phyloP scores from a whole-genome alignment of 2,797 vertebrate genomes.

The Spatula clypeata region DNA sequence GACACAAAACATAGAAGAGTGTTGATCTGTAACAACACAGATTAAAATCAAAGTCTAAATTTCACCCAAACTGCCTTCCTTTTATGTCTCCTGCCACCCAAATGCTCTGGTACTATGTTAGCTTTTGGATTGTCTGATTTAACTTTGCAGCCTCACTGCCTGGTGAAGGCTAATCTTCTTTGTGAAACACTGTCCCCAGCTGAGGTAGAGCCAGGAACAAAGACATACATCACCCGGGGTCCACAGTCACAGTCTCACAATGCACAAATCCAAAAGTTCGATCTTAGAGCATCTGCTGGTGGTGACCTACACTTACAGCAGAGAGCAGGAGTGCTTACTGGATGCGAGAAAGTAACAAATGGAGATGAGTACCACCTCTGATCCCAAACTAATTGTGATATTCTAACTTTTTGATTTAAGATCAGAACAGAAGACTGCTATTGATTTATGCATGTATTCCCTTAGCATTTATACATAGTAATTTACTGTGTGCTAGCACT shows the following conservation, averaged over 20 bases:
- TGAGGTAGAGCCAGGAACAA: neutral
- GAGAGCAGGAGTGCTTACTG: neutral
- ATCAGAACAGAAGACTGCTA: neutral
- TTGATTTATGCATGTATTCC: neutral
- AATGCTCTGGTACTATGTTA: neutral
- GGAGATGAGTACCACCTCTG: neutral
- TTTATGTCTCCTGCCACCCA: neutral
- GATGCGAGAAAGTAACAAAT: neutral
- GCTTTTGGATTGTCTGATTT: neutral
- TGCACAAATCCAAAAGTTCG: neutral
- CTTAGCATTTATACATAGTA: neutral
- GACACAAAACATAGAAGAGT: neutral
- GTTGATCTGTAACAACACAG: neutral
- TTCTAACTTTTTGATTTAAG: neutral
- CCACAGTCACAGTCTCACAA: neutral
- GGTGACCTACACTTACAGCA: neutral
- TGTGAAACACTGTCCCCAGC: neutral
- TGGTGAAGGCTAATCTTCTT: neutral
- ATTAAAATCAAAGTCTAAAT: slow-evolving; percentile 16
- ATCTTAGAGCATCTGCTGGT: neutral
- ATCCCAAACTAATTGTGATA: neutral
- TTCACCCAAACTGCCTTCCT: neutral
- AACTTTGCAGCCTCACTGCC: neutral
- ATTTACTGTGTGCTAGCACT: neutral
- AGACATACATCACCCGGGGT: neutral